Evolutionary conservation across 1,140 invertebrate species (phyloP), one percentile per base, ranked within the genome.

Genomic region (Trachymyrmex septentrionalis): DNA sequence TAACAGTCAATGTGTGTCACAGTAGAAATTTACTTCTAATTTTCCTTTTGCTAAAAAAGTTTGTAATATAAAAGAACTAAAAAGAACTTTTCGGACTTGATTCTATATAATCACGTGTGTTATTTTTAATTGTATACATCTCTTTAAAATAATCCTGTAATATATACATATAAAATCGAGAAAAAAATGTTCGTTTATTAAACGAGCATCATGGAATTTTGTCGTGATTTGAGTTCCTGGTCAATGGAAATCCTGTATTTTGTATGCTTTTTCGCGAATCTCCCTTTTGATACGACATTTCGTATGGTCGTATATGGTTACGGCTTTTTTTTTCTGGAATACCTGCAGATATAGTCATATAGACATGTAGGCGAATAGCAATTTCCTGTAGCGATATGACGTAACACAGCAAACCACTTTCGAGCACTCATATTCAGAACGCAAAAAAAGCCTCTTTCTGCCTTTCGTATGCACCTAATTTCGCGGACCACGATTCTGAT

Each of bases 381-480:
- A 73, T 82, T 75, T 82, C 38, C 34, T 19, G 55, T 61, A 38
- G 44, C 38, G 57, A 30, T 50, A n/a, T 27, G 12, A 14, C 16
- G 78, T 38, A 48, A 73, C 69, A 48, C 24, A 7, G 24, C 55
- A 14, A n/a, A 21, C 53, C 50, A 72, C 3, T 72, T 72, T 72
- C 67, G 10, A n/a, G 80, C 24, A 19, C 21, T 12, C 19, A 38
- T 24, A 82, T 82, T 73, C 27, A 19, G 38, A 16, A 71, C 21
- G 57, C 19, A 72, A 72, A 81, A n/a, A 59, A 72, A 30, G 14
- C 78, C 34, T n/a, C n/a, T 38, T 75, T 55, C 38, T 24, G 34
- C 66, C 66, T 57, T 59, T 59, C 55, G 67, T 73, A 48, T 48
- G 55, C 38, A 75, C 38, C 69, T 73, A 75, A 84, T 84, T 84